Evolutionary conservation across 1,140 invertebrate genomes (phyloP).

Genomic region (Drosophila tsacasi): DNA sequence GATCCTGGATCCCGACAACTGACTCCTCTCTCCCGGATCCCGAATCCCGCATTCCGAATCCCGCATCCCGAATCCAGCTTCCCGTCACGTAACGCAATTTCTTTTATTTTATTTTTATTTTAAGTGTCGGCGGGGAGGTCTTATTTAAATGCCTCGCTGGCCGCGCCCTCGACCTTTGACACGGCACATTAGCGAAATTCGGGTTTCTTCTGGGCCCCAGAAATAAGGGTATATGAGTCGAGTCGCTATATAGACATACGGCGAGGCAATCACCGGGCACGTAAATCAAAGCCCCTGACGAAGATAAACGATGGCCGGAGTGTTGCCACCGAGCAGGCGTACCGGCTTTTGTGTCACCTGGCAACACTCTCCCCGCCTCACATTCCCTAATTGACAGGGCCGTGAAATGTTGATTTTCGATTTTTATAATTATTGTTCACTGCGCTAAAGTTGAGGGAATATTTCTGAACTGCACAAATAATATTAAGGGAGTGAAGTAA

Average conservation of each 20-base stretch:
- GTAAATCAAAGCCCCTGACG: conserved; percentile 70
- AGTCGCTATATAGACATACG: conserved; percentile 1
- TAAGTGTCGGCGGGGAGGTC: conserved; percentile 42
- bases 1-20: background rate
- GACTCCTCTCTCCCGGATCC: background rate
- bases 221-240: background rate
- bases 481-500: too few relatives aligned
- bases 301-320: conserved; percentile 56
- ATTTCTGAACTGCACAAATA: background rate
- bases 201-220: background rate
- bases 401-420: conserved; percentile 18
- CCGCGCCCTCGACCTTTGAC: conserved; percentile 46
- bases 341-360: conserved; percentile 26
- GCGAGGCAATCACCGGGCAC: conserved; percentile 60
- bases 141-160: conserved; percentile 60
- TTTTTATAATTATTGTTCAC: conserved; percentile 23
- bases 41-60: background rate
- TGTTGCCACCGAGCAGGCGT: background rate
- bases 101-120: conserved; percentile 32
- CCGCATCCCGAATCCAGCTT: background rate
- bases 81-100: conserved; percentile 61
- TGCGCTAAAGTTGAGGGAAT: background rate
- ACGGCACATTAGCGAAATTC: conserved; percentile 53
- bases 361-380: background rate
- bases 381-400: conserved; percentile 6